Evolutionary conservation across 2,888 invertebrate species (phyloP), one percentile per base, ranked within the genome.

Genomic region (Amphimallon solstitiale): DNA sequence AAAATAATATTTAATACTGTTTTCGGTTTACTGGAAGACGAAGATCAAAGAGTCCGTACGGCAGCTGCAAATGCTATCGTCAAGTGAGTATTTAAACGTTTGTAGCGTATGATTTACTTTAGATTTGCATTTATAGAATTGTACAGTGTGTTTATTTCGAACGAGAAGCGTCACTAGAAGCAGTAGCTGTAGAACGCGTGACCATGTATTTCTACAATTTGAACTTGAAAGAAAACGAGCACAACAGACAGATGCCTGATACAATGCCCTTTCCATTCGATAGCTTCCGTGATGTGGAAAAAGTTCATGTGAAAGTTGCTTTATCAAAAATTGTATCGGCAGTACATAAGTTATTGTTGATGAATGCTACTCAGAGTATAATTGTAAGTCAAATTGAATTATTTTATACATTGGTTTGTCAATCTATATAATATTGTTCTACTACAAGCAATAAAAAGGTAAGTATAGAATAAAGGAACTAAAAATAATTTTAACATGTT

Each of bases 11-110:
- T 83, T 64, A 83, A 89, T 68, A 86, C 92, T 0, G 80, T 94
- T 6, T 82, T 90, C 14, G 83, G 86, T 9, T 81, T 93, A 67
- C 80, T 94, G 1, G 86, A 86, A 4, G 93, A 94, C 79, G 90
- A 90, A 69, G 94, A 95, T 79, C 87, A 87, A 63, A 85, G 93
- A 78, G 93, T 95, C 0, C 85, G 95, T 66, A 86, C 86, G 66
- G 89, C 92, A 0, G 89, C 93, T 0, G 86, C 91, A 0, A 84
- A 85, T 48, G 86, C 91, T 2, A 85, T 94, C 63, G 83, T 87
- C 43, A 87, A 82, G 90, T 91, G 81, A 81, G 82, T 5, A 21
- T 21, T 45, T 7, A 17, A 29, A 7, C n/a, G n/a, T 29, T 29
- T 3, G 5, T 29, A 29, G 6, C 9, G 9, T 1, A 29, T 5